Evolutionary conservation across 2,888 invertebrate genomes (phyloP), one percentile per base, ranked within the genome.

Genomic region (Polydesmus complanatus): DNA sequence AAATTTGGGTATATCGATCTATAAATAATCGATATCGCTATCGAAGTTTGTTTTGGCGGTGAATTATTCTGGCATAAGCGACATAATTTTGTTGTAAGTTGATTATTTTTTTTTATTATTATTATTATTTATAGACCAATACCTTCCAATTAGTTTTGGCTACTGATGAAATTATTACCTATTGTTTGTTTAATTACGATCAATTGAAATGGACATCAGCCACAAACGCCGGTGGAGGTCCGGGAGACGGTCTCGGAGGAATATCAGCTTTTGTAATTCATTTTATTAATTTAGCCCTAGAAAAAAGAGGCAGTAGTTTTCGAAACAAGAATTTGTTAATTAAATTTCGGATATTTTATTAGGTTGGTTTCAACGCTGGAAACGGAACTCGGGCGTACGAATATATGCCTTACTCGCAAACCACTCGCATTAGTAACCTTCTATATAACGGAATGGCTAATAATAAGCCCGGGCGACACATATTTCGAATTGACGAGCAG

Each of bases 291-390:
- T 52, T 21, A 8, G 5, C n/a, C 52, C n/a, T 19, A n/a, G 11
- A 52, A 52, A n/a, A 5, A 52, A 52, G 8, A 22, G n/a, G 5
- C 11, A 52, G 11, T 11, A 22, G 21, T 11, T 52, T 19, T 52
- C 52, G 11, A 52, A 3, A 19, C 14, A 14, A 48, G 48, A 48
- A 48, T 18, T 14, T 48, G n/a, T n/a, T n/a, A n/a, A n/a, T n/a
- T n/a, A n/a, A n/a, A n/a, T n/a, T n/a, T n/a, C n/a, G n/a, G n/a
- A n/a, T n/a, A n/a, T n/a, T n/a, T n/a, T n/a, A n/a, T n/a, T 69
- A 90, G 90, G 84, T 91, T 70, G 96, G 96, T 51, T 96, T 97
- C 73, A 97, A 97, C 73, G 96, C 88, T 60, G 97, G 97, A 58
- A 92, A 95, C 71, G 93, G 92, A 21, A 93, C 93, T 0, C 83